Base-by-base conservation (phyloP, 2,888 invertebrate species). In the Serripes groenlandicus region DNA sequence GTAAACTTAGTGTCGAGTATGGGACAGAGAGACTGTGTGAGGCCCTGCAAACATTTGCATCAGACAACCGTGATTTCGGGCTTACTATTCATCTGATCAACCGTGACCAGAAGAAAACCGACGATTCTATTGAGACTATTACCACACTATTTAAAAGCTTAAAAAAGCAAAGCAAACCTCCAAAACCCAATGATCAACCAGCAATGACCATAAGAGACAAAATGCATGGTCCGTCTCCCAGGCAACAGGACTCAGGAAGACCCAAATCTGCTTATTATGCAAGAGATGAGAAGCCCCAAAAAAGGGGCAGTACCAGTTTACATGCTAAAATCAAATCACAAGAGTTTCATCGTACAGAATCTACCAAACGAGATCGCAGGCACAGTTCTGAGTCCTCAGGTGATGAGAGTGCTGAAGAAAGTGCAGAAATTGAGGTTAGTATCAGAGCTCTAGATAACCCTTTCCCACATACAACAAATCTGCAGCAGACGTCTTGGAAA, bases 11-110 rank as follows among this genome's bases (percentile, higher is more conserved):
- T 18, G 18, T 37, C 23, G 34, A 0, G 5, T 54, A 71, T 34
- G 56, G 30, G 11, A 71, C 56, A 71, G 35, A 71, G 26, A 56
- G 71, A 34, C 26, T 71, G 35, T 71, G 34, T 56, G 71, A 71
- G 11, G 56, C 56, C 9, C 21, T 71, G 5, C 28, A 34, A 18
- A 21, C n/a, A 26, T 71, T 71, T 23, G 15, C 34, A 11, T 23
- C 23, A 21, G 3, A 28, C n/a, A 23, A 54, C 23, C 23, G 11
- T 1, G 7, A 34, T 5, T 35, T 23, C 34, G 35, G 26, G 7
- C 30, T 56, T n/a, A 28, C 4, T 18, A 35, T 71, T 3, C 71
- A 71, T 26, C 34, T 71, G 34, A 34, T 71, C 56, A 71, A 54
- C 26, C 28, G 11, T 0, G 56, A 71, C 30, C 4, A 2, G 23